These are phyloP conservation scores for Drosophila lacicola DNA, from an alignment of 2,888 invertebrate genomes.

Conservation along the genomic window DNA sequence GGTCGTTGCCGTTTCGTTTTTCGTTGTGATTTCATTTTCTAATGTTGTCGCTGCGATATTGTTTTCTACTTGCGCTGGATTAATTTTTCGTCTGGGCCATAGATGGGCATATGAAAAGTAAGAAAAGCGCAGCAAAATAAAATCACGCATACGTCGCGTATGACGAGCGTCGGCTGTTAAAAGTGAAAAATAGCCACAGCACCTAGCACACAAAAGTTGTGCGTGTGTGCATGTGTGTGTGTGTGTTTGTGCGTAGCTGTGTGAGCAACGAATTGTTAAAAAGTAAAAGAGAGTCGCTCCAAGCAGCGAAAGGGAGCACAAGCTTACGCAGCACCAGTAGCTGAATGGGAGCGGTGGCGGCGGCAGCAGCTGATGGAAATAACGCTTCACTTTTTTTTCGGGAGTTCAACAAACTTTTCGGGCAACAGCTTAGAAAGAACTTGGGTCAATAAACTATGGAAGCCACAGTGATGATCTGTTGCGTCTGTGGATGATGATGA, in stretches of 20 bases:
- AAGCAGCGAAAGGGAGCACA: slow-evolving; percentile 56
- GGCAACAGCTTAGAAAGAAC: slow-evolving; percentile 57
- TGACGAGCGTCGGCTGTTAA: slow-evolving; percentile 41
- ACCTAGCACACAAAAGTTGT: slow-evolving; percentile 7
- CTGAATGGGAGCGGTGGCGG: slow-evolving; percentile 10
- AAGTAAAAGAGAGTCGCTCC: slow-evolving; percentile 54
- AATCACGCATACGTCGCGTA: slow-evolving; percentile 71
- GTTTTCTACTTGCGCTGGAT: slow-evolving; percentile 59
- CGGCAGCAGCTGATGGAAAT: slow-evolving; percentile 24
- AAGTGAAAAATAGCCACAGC: slow-evolving; percentile 69
- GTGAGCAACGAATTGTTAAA: slow-evolving; percentile 41
- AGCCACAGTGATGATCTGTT: slow-evolving; percentile 50
- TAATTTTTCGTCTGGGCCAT: slow-evolving; percentile 37
- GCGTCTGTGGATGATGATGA: slow-evolving; percentile 21
- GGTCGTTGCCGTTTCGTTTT: slow-evolving; percentile 75
- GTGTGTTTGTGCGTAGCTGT: slow-evolving; percentile 8
- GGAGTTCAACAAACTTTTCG: slow-evolving; percentile 72
- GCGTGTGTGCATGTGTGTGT: slow-evolving; percentile 1
- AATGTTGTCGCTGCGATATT: slow-evolving; percentile 58
- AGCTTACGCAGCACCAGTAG: slow-evolving; percentile 28
- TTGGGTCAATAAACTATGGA: slow-evolving; percentile 74
- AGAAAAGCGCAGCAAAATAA: slow-evolving; percentile 53
- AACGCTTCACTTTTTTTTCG: slow-evolving; percentile 67
- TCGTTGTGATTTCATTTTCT: slow-evolving; percentile 73
- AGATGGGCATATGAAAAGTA: slow-evolving; percentile 55